These are phyloP conservation scores for Spinibarbus caldwelli DNA, from an alignment of 2,797 vertebrate species.

Conservation along the genomic window DNA sequence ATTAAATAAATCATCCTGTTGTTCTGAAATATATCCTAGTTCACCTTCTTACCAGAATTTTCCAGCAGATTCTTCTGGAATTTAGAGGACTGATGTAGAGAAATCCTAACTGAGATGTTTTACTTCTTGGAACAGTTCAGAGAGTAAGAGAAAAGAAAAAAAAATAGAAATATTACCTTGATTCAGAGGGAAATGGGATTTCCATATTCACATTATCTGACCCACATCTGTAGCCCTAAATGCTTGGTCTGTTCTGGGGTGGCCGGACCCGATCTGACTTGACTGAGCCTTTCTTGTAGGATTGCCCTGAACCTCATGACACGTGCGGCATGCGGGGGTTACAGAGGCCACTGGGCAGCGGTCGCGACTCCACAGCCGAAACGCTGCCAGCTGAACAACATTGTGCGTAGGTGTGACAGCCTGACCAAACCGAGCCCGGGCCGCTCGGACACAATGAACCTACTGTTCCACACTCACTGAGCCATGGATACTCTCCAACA, in stretches of 20 bases:
- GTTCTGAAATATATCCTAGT: background rate
- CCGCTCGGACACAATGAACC: conserved; percentile 56
- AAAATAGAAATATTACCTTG: conserved; percentile 50
- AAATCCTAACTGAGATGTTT: conserved; percentile 38
- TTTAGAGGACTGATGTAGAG: conserved; percentile 36
- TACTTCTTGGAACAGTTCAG: background rate
- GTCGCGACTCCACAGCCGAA: conserved; percentile 20
- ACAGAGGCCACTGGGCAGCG: conserved; percentile 18
- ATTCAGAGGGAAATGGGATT: conserved; percentile 60
- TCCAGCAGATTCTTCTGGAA: conserved; percentile 44
- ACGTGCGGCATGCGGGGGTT: conserved; percentile 1
- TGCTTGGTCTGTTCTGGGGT: conserved; percentile 45
- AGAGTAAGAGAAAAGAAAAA: conserved; percentile 35
- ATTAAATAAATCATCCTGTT: conserved; percentile 1
- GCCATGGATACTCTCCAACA: conserved; percentile 21
- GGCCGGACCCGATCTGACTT: background rate
- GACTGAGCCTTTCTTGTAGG: conserved; percentile 3
- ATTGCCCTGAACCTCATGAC: conserved; percentile 7
- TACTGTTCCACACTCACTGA: conserved; percentile 53
- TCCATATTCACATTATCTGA: conserved; percentile 55
- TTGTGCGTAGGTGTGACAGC: conserved; percentile 64
- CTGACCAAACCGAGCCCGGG: conserved; percentile 48
- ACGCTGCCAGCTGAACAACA: conserved; percentile 25
- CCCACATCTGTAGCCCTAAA: conserved; percentile 51
- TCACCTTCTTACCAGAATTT: conserved; percentile 28